phyloP scores from a whole-genome alignment of 2,797 vertebrate genomes.

The Syngnathus rostellatus region DNA sequence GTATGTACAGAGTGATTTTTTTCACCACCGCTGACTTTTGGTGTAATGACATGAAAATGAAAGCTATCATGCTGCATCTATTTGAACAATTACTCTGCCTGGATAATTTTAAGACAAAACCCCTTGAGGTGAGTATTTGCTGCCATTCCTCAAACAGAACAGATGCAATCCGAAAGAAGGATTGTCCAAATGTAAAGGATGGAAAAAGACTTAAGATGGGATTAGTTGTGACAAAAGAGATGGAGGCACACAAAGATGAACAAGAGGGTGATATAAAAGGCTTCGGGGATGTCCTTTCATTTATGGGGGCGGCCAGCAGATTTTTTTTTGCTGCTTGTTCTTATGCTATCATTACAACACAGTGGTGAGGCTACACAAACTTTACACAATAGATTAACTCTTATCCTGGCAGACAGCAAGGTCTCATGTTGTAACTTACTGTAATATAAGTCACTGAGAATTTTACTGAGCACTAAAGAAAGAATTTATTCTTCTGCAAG shows the following conservation, averaged over 20 bases:
- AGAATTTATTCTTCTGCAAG: too few species aligned
- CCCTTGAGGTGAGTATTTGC: conserved; percentile 19
- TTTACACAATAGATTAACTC: conserved; percentile 36
- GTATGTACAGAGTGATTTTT: background rate
- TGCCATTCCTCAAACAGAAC: conserved; percentile 16
- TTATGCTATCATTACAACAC: conserved; percentile 41
- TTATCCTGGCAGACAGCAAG: conserved; percentile 29
- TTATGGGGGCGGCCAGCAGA: conserved; percentile 26
- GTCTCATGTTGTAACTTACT: conserved; percentile 23
- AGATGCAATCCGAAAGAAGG: conserved; percentile 15
- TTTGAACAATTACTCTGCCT: conserved; percentile 29
- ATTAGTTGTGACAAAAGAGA: conserved; percentile 56
- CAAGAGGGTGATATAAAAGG: conserved; percentile 38
- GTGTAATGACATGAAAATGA: conserved; percentile 1
- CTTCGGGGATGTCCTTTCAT: conserved; percentile 36
- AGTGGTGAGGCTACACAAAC: conserved; percentile 32
- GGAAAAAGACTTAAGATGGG: conserved; percentile 44
- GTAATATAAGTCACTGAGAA: conserved; percentile 21
- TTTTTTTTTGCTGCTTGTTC: conserved; percentile 27
- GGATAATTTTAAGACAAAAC: conserved; percentile 36
- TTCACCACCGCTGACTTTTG: background rate
- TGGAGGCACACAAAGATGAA: conserved; percentile 51
- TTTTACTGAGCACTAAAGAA: background rate
- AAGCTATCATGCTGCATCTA: conserved; percentile 26
- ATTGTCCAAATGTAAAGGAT: conserved; percentile 29